phyloP scores from a whole-genome alignment of 2,113 vertebrate species.

The Australoheros scitulus region DNA sequence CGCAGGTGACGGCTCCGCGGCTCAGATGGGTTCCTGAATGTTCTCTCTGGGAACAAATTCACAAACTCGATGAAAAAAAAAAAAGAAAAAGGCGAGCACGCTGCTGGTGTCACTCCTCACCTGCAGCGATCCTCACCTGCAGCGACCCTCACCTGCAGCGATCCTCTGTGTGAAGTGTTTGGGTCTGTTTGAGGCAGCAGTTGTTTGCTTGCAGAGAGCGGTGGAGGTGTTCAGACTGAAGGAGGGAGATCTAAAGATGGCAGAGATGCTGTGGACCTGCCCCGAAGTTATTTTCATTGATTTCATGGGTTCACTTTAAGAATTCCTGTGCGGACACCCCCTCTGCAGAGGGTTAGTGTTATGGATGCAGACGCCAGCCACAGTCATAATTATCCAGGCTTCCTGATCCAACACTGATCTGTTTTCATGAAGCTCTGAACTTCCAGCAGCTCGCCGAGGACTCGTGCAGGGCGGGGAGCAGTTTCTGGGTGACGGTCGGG shows the following conservation, averaged over 20 bases:
- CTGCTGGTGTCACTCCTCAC: too few relatives aligned
- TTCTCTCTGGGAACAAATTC: too few relatives aligned
- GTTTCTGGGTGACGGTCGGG: too few relatives aligned
- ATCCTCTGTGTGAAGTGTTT: not conserved
- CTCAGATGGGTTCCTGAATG: too few relatives aligned
- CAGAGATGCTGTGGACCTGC: not conserved
- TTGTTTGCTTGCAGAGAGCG: not conserved
- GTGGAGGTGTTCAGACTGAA: not conserved
- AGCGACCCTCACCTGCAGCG: not conserved
- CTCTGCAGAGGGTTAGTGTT: not conserved
- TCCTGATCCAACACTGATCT: not conserved
- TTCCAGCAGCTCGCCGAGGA: too few relatives aligned
- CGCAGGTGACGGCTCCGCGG: too few relatives aligned
- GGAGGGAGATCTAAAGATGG: not conserved
- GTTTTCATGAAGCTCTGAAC: too few relatives aligned
- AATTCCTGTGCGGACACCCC: not conserved
- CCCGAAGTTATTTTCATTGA: not conserved
- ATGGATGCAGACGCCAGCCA: not conserved
- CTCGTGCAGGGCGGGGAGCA: too few relatives aligned
- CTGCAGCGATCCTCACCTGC: not conserved
- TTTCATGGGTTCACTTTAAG: not conserved
- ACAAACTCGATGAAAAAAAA: too few relatives aligned
- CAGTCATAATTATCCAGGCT: not conserved
- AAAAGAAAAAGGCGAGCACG: too few relatives aligned
- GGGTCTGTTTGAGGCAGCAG: fast-evolving